Evolutionary conservation across 1,140 invertebrate genomes (phyloP).

Genomic region (Helicoverpa zea): DNA sequence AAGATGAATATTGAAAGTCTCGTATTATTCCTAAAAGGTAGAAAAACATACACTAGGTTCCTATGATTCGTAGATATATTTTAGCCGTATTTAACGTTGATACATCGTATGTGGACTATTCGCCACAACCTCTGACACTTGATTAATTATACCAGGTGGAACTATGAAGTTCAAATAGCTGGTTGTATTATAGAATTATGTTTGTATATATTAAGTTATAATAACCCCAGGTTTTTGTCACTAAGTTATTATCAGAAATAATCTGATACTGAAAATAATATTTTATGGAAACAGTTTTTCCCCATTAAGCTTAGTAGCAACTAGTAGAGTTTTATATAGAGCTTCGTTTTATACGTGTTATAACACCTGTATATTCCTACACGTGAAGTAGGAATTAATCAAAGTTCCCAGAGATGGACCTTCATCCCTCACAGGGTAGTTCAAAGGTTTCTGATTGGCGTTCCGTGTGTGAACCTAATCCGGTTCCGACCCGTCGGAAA

Average conservation of each 20-base stretch:
- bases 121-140: conserved; percentile 30
- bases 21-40: too few species aligned
- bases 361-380: not conserved
- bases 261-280: too few species aligned
- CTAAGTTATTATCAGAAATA: too few species aligned
- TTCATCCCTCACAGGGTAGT: conserved; percentile 34
- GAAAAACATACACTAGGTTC: too few species aligned
- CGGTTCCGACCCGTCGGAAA: conserved; percentile 71
- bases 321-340: too few species aligned
- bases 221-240: too few species aligned
- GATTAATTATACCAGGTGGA: conserved; percentile 39
- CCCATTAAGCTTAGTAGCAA: too few species aligned
- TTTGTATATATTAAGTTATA: not conserved
- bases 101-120: conserved; percentile 3
- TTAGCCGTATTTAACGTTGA: not conserved
- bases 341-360: too few species aligned
- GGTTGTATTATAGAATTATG: conserved; percentile 6
- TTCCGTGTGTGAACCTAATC: conserved; percentile 76
- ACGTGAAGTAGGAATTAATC: conserved; percentile 26
- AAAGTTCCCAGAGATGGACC: conserved; percentile 33
- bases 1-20: too few species aligned
- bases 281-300: too few species aligned
- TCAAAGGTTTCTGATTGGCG: conserved; percentile 81
- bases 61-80: too few species aligned
- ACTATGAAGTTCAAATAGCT: conserved; percentile 2